A percentile compares a stretch with the other conserved stretches of the same genome.
Conservation (phyloP, 1,140 invertebrate species). For the Atta cephalotes region DNA sequence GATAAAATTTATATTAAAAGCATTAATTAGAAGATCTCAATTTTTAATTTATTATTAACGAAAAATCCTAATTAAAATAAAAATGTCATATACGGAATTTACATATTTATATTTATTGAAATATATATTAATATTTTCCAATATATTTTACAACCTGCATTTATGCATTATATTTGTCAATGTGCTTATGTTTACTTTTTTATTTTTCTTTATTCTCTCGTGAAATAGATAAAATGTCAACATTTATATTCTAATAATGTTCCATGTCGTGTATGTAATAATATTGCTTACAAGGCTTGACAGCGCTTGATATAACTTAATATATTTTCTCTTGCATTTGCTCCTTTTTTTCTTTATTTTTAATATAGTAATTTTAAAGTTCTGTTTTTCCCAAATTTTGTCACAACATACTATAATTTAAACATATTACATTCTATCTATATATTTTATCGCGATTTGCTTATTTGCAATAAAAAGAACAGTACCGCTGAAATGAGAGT, state of each 20-base stretch:
- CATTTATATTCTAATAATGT: slow-evolving; percentile 12
- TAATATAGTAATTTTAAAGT: background rate
- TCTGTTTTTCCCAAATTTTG: background rate
- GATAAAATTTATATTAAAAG: background rate
- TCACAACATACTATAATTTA: background rate
- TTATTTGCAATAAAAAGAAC: background rate
- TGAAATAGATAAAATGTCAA: slow-evolving; percentile 7
- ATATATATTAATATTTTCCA: too few species aligned
- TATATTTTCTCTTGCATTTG: slow-evolving; percentile 10
- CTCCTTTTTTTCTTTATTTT: background rate
- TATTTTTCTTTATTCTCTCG: background rate
- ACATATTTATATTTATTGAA: too few species aligned
- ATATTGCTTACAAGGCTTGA: slow-evolving; percentile 28
- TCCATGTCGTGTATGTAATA: background rate
- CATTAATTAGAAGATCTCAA: background rate
- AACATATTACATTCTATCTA: background rate
- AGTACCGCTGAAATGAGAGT: background rate
- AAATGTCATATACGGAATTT: too few species aligned
- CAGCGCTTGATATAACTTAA: background rate
- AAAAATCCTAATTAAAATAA: background rate
- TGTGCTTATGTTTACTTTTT: background rate
- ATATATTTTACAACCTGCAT: background rate
- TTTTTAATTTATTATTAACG: background rate
- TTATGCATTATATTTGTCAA: background rate
- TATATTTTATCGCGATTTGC: background rate